phyloP scores from a whole-genome alignment of 2,888 invertebrate genomes.

The Antitype chi region DNA sequence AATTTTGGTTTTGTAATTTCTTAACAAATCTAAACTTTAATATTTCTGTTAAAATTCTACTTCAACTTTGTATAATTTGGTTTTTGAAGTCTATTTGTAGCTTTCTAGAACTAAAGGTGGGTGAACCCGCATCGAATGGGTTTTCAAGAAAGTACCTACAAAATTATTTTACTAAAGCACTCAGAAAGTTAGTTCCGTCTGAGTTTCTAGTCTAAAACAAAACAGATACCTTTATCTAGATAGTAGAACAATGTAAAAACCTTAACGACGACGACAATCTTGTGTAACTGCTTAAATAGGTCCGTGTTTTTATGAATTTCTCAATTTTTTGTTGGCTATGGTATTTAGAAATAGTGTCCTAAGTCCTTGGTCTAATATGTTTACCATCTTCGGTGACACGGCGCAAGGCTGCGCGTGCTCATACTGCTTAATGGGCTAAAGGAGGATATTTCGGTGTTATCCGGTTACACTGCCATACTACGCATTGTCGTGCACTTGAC shows the following conservation, averaged over 20 bases:
- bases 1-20: constrained; percentile 14
- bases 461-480: constrained; percentile 75
- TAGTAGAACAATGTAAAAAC: constrained; percentile 3
- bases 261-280: constrained; percentile 10
- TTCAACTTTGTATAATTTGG: background rate
- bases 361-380: constrained; percentile 77
- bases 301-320: constrained; percentile 30
- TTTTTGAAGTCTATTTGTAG: background rate
- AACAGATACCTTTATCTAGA: constrained; percentile 7
- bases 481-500: constrained; percentile 60
- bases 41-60: background rate
- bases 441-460: constrained; percentile 84
- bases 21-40: background rate
- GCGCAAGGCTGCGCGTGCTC: constrained; percentile 84
- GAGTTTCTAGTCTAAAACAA: constrained; percentile 25
- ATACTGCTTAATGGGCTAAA: constrained; percentile 76
- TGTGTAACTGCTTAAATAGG: constrained; percentile 23
- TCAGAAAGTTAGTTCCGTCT: constrained; percentile 29
- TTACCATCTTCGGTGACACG: constrained; percentile 71
- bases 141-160: background rate
- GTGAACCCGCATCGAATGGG: background rate
- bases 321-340: constrained; percentile 11
- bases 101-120: background rate
- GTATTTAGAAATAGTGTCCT: constrained; percentile 36
- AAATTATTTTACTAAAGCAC: constrained; percentile 14